A percentile compares a stretch with the other conserved stretches of the same genome.
These are phyloP conservation scores for Helicolenus hilgendorfi DNA, from an alignment of 2,797 vertebrate genomes.

Conservation along the genomic window DNA sequence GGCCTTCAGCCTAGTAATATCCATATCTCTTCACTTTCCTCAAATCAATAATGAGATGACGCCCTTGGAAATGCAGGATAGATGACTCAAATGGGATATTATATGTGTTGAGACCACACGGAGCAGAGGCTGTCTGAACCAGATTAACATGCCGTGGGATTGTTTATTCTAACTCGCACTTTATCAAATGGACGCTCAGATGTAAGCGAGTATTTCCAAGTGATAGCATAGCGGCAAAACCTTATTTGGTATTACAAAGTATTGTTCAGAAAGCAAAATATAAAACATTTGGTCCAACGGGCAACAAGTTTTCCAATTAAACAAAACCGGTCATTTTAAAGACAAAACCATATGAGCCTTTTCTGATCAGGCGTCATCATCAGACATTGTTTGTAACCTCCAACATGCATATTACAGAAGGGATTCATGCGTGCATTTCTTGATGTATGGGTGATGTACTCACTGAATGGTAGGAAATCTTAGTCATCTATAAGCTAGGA, in stretches of 20 bases:
- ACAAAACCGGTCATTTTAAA: not conserved
- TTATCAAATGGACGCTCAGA: not conserved
- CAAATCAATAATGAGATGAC: conserved; percentile 86
- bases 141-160: conserved; percentile 41
- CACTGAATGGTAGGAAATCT: not conserved
- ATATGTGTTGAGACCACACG: conserved; percentile 70
- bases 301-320: not conserved
- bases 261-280: not conserved
- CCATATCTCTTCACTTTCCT: conserved; percentile 86
- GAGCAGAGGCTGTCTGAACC: conserved; percentile 44
- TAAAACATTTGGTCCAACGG: not conserved
- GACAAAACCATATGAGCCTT: not conserved
- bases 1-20: conserved; percentile 85
- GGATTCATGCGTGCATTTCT: not conserved
- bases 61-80: conserved; percentile 83
- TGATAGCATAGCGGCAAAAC: not conserved
- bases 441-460: not conserved
- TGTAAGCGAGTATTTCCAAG: not conserved
- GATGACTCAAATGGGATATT: conserved; percentile 79
- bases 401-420: not conserved
- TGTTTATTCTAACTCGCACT: not conserved
- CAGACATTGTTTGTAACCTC: not conserved
- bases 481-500: not conserved
- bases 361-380: not conserved
- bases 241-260: not conserved